These are phyloP conservation scores for Sitobion miscanthi DNA, from an alignment of 1,140 invertebrate genomes.

Conservation along the genomic window DNA sequence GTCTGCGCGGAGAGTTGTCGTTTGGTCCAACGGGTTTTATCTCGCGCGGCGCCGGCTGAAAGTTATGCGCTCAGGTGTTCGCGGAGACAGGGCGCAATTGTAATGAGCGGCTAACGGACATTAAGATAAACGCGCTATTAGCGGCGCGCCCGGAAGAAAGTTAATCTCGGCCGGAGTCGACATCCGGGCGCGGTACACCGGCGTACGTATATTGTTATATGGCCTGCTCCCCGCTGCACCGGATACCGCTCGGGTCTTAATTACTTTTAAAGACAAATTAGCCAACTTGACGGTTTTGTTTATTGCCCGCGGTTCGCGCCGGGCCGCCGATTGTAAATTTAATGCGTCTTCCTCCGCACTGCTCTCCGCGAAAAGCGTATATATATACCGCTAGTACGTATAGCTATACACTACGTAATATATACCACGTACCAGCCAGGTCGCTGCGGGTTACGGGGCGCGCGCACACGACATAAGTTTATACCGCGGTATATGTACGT, in stretches of 20 bases:
- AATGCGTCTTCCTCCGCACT: constrained; percentile 41
- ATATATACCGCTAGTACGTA: neutral
- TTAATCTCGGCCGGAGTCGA: constrained; percentile 38
- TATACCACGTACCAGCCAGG: neutral
- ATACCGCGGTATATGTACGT: neutral
- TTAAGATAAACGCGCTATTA: constrained; percentile 56
- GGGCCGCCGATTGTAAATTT: constrained; percentile 53
- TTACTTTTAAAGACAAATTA: constrained; percentile 57
- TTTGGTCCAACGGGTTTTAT: constrained; percentile 55
- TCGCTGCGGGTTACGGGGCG: neutral
- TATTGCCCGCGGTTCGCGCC: constrained; percentile 40
- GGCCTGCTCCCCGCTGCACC: neutral
- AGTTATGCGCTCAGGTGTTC: constrained; percentile 37
- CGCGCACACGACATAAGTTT: neutral
- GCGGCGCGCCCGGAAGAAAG: constrained; percentile 38
- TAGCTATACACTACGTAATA: neutral
- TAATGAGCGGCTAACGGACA: constrained; percentile 56
- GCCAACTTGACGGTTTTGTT: constrained; percentile 55
- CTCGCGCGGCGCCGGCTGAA: neutral
- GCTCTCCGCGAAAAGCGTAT: neutral
- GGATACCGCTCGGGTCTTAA: constrained; percentile 41
- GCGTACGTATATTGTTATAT: neutral
- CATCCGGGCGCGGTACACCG: neutral
- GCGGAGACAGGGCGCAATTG: constrained; percentile 38
- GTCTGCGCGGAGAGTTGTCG: neutral